Evolutionary conservation across 2,797 vertebrate species (phyloP).

Genomic region (Bovichtus variegatus): DNA sequence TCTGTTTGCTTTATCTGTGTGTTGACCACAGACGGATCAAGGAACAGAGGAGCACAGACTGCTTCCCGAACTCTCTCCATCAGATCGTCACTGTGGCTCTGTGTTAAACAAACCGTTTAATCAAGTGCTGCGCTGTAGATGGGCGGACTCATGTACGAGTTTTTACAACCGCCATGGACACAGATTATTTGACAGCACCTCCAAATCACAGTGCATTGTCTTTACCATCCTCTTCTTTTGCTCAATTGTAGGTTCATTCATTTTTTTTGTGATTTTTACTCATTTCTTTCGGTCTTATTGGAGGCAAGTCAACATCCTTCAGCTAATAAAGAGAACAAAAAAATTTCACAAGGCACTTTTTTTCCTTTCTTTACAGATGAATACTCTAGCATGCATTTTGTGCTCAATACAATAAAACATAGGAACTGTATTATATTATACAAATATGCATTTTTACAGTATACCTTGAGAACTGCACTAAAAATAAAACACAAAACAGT

Average conservation of each 20-base stretch:
- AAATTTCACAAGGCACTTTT: too few relatives aligned
- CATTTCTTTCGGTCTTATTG: not conserved
- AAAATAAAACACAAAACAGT: too few relatives aligned
- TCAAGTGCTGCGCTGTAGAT: not conserved
- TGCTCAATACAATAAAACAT: too few relatives aligned
- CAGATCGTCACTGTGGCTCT: slow-evolving; percentile 1
- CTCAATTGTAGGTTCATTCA: not conserved
- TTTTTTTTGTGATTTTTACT: not conserved
- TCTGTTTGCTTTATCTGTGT: slow-evolving; percentile 32
- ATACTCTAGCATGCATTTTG: too few relatives aligned
- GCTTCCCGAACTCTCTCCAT: slow-evolving; percentile 5
- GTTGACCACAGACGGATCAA: not conserved
- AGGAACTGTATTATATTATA: too few relatives aligned
- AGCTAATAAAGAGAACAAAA: too few relatives aligned
- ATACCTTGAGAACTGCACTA: too few relatives aligned
- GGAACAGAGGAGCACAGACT: not conserved
- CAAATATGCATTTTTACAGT: too few relatives aligned
- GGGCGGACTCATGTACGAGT: not conserved
- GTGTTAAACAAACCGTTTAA: slow-evolving; percentile 15
- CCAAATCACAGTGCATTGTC: not conserved
- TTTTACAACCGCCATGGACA: too few relatives aligned
- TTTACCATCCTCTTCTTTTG: not conserved
- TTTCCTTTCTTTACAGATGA: too few relatives aligned
- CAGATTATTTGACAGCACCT: too few relatives aligned
- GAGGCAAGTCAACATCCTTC: not conserved